Evolutionary conservation across 2,797 vertebrate species (phyloP).

Genomic region (Coregonus sp.): DNA sequence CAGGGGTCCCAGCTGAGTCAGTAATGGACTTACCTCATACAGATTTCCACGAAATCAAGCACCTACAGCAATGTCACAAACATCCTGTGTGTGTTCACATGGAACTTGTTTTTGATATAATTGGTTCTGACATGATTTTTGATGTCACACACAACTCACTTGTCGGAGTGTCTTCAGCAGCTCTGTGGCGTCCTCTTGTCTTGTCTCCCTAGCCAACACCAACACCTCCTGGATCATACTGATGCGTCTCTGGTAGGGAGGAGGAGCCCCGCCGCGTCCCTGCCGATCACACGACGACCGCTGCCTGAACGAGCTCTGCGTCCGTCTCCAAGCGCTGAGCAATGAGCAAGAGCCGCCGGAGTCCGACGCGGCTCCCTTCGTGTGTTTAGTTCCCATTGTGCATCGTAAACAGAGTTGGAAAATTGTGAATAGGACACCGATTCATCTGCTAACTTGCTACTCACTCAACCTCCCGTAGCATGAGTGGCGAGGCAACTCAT

Average conservation of each 20-base stretch:
- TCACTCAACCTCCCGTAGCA: neutral
- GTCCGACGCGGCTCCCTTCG: slow-evolving; percentile 71
- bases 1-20: too few relatives aligned
- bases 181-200: slow-evolving; percentile 77
- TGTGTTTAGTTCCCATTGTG: slow-evolving; percentile 78
- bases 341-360: slow-evolving; percentile 55
- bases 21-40: too few relatives aligned
- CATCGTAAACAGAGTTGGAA: slow-evolving; percentile 10
- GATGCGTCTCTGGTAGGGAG: slow-evolving; percentile 80
- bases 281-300: slow-evolving; percentile 76
- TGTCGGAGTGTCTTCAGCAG: slow-evolving; percentile 81
- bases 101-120: neutral
- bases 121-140: too few relatives aligned
- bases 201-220: slow-evolving; percentile 75
- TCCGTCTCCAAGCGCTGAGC: slow-evolving; percentile 61
- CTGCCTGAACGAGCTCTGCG: slow-evolving; percentile 67
- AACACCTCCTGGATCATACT: slow-evolving; percentile 83
- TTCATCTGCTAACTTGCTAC: neutral
- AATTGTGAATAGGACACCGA: slow-evolving; percentile 14
- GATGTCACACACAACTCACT: slow-evolving; percentile 52
- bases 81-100: neutral
- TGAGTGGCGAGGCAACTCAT: neutral
- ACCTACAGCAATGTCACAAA: too few relatives aligned
- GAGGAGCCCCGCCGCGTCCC: slow-evolving; percentile 55
- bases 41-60: too few relatives aligned